Percentiles rank a stretch among this genome's conserved stretches.
Evolutionary conservation across 2,113 vertebrate genomes (phyloP).

Genomic region (Thalassoma bifasciatum): DNA sequence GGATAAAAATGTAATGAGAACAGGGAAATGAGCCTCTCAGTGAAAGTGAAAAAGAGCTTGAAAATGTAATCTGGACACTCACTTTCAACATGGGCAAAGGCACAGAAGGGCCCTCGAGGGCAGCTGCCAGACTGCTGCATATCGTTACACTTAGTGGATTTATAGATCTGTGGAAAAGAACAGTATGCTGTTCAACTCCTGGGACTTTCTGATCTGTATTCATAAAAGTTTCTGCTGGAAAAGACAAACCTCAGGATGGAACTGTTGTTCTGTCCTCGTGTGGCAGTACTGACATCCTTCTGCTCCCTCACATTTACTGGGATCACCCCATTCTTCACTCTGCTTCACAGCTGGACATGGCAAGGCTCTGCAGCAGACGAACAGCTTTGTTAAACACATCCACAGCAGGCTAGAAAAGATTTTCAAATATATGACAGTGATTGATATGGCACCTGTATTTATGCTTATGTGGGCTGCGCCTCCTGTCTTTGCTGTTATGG

Average conservation of each 20-base stretch:
- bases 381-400: background rate
- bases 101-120: conserved; percentile 98
- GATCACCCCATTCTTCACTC: conserved; percentile 98
- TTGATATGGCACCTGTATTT: conserved; percentile 91
- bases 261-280: conserved; percentile 97
- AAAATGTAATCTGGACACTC: conserved; percentile 59
- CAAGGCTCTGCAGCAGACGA: conserved; percentile 83
- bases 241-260: conserved; percentile 93
- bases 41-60: background rate
- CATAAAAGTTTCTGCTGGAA: background rate
- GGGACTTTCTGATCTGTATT: background rate
- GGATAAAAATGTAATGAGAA: background rate
- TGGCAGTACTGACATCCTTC: conserved; percentile 97
- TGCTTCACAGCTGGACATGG: conserved; percentile 97
- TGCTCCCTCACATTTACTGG: conserved; percentile 95
- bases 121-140: conserved; percentile 98
- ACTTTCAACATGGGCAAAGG: conserved; percentile 98
- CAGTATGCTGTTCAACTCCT: background rate
- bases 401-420: background rate
- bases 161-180: conserved; percentile 89
- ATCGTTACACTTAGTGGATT: conserved; percentile 98
- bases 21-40: background rate
- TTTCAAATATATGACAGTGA: background rate
- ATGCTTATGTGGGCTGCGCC: conserved; percentile 95
- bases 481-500: conserved; percentile 98